phyloP scores from a whole-genome alignment of 2,113 vertebrate genomes.

The Oostethus manadensis region DNA sequence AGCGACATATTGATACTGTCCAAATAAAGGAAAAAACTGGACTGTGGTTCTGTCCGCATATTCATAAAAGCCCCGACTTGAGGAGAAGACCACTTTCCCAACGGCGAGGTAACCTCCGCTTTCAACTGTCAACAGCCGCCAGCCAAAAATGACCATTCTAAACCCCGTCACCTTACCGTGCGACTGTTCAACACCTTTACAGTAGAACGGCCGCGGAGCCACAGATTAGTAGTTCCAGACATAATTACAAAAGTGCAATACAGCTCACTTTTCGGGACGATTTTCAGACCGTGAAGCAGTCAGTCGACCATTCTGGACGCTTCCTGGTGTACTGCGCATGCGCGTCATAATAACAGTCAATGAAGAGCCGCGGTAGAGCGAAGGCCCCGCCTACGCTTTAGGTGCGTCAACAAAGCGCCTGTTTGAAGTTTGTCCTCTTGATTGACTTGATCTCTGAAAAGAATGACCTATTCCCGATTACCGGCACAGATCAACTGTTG shows the following conservation, averaged over 20 bases:
- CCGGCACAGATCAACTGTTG: not conserved
- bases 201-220: too few species aligned
- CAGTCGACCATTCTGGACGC: not conserved
- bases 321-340: conserved; percentile 38
- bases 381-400: conserved; percentile 21
- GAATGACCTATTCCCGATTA: not conserved
- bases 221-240: not conserved
- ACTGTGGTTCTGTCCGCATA: too few species aligned
- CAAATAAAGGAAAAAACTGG: not conserved
- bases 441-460: not conserved
- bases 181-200: not conserved
- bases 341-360: conserved; percentile 42
- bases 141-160: not conserved
- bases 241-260: fast-evolving
- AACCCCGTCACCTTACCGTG: not conserved
- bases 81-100: not conserved
- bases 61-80: too few species aligned
- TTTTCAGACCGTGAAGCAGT: conserved; percentile 5
- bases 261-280: conserved; percentile 34
- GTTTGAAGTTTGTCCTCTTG: not conserved
- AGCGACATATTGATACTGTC: not conserved
- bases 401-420: conserved; percentile 34
- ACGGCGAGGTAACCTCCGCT: not conserved
- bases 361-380: not conserved
- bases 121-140: not conserved